Evolutionary conservation across 1,140 invertebrate genomes (phyloP).

Genomic region (Bombus polaris): DNA sequence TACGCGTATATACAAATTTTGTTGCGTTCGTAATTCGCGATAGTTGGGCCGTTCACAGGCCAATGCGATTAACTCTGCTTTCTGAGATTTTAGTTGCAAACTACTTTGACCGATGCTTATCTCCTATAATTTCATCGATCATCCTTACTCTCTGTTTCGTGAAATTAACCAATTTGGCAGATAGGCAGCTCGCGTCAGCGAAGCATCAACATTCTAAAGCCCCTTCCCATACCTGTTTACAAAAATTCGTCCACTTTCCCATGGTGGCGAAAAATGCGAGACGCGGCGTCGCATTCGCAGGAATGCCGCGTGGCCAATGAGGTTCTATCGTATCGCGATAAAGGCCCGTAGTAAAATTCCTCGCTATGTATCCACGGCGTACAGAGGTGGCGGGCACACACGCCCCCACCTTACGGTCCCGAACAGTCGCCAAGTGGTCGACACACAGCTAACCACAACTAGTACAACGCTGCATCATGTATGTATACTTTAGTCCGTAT

Average conservation of each 20-base stretch:
- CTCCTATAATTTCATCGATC: no score
- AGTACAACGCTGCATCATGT: background rate
- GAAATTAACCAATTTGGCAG: no score
- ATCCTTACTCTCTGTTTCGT: no score
- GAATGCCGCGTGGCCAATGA: conserved; percentile 28
- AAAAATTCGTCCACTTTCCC: background rate
- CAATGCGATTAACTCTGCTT: no score
- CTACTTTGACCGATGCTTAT: no score
- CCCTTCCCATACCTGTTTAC: no score
- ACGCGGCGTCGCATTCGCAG: background rate
- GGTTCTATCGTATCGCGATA: conserved; percentile 30
- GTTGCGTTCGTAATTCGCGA: no score
- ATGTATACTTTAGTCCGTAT: background rate
- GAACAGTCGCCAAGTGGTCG: conserved; percentile 59
- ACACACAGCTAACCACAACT: conserved; percentile 40
- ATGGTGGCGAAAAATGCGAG: background rate
- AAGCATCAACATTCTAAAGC: no score
- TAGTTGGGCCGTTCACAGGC: no score
- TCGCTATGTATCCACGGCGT: background rate
- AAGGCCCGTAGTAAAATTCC: conserved; percentile 44
- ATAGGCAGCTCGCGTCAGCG: no score
- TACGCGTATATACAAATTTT: no score
- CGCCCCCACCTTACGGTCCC: conserved; percentile 42
- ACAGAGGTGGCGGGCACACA: conserved; percentile 34
- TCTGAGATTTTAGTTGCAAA: no score